Base-by-base conservation (phyloP, 2,113 vertebrate species). In the Amphiprion percula region DNA sequence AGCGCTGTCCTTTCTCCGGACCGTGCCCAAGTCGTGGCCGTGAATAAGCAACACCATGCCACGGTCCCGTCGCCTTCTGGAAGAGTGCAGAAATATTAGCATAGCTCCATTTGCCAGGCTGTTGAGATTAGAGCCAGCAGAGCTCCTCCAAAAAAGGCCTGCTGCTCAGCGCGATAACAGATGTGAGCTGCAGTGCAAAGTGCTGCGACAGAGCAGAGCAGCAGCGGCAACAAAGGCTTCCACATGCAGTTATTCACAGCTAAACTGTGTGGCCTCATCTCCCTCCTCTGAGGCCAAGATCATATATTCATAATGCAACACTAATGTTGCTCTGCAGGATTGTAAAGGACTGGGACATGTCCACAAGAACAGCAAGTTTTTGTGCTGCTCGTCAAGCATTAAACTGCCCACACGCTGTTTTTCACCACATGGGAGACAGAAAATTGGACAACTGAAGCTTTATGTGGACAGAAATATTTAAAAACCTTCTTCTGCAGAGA, bases 221-320 rank as follows among this genome's bases (percentile, higher is more conserved):
- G 46, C 41, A 44, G 41, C 87, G 79, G 54, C 72, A 73, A 63
- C 46, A 73, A 58, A 63, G 85, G 68, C 81, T 87, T 74, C 83
- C 47, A 77, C 81, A 82, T 67, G 61, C 78, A 59, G 70, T 82
- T 92, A 92, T 92, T 88, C 91, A 92, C 91, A 93, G 83, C 79
- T 85, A 73, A 83, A 73, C 82, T 58, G 37, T 24, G 23, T 69
- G 10, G 46, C 68, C 72, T 65, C 74, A 10, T 81, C 76, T 39
- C 66, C 26, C 65, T 73, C 83, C 55, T 46, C 54, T 71, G 63
- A 23, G 52, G 28, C 56, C 2, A 1, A 44, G 72, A 84, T 87
- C 71, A 73, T 77, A 79, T 82, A 82, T 88, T 80, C 86, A 89
- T 47, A 82, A 88, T 68, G 66, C 62, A 50, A 71, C 46, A 47